phyloP scores from a whole-genome alignment of 1,140 invertebrate genomes.

The Chionoecetes opilio region DNA sequence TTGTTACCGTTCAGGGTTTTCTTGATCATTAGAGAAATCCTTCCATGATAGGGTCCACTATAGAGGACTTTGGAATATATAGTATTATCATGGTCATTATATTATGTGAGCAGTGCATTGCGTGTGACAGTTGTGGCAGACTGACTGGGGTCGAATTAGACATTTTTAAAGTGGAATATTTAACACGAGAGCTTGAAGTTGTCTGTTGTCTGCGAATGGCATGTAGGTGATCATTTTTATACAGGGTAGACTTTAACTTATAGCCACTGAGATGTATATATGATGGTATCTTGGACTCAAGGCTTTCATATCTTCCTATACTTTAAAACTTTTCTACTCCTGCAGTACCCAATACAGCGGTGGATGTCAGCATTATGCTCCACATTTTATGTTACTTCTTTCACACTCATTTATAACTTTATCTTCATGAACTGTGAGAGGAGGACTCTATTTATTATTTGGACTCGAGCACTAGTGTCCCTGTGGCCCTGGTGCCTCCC shows the following conservation, averaged over 20 bases:
- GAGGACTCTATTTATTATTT: neutral
- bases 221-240: neutral
- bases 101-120: neutral
- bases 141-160: neutral
- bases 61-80: slow-evolving; percentile 21
- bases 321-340: neutral
- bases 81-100: neutral
- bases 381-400: neutral
- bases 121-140: neutral
- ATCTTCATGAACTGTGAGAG: neutral
- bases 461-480: neutral
- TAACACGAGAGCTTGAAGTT: no score
- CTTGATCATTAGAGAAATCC: neutral
- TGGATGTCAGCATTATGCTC: neutral
- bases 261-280: neutral
- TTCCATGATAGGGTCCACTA: slow-evolving; percentile 17
- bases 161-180: no score
- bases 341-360: neutral
- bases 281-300: neutral
- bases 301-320: neutral
- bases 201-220: neutral
- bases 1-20: neutral
- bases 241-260: neutral
- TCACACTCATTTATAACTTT: neutral
- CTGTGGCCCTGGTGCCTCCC: neutral